phyloP scores from a whole-genome alignment of 2,797 vertebrate species.

The Chloroceryle inda region DNA sequence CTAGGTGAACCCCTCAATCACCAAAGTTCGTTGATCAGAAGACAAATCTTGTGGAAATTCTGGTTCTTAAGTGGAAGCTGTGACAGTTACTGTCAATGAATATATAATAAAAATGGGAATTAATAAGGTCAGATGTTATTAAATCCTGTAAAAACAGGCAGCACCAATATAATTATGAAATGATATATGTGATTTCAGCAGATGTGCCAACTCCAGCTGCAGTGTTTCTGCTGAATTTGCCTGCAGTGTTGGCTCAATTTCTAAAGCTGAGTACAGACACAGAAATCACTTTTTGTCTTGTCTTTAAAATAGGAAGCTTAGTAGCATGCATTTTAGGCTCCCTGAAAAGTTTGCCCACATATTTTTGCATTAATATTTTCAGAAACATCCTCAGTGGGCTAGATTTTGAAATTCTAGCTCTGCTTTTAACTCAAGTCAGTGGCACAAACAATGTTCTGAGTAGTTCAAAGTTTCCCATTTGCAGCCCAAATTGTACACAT shows the following conservation, averaged over 20 bases:
- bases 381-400: background rate
- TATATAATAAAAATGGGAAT: constrained; percentile 47
- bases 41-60: background rate
- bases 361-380: background rate
- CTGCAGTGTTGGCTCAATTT: constrained; percentile 22
- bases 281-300: background rate
- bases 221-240: constrained; percentile 14
- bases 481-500: background rate
- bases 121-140: constrained; percentile 32
- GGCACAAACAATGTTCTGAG: background rate
- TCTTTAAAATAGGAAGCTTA: background rate
- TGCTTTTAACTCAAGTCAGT: background rate
- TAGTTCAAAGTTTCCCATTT: background rate
- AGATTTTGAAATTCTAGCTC: background rate
- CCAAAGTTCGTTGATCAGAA: background rate
- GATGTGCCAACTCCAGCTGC: constrained; percentile 17
- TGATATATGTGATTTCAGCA: constrained; percentile 5
- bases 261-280: background rate
- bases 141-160: constrained; percentile 43
- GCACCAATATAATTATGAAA: constrained; percentile 24
- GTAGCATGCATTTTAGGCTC: background rate
- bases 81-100: constrained; percentile 8
- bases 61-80: background rate
- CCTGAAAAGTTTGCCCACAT: background rate
- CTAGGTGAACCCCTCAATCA: background rate